A percentile compares a stretch with the other conserved stretches of the same genome.
phyloP scores from a whole-genome alignment of 2,888 invertebrate species.

The Lepidochrysops patricia region DNA sequence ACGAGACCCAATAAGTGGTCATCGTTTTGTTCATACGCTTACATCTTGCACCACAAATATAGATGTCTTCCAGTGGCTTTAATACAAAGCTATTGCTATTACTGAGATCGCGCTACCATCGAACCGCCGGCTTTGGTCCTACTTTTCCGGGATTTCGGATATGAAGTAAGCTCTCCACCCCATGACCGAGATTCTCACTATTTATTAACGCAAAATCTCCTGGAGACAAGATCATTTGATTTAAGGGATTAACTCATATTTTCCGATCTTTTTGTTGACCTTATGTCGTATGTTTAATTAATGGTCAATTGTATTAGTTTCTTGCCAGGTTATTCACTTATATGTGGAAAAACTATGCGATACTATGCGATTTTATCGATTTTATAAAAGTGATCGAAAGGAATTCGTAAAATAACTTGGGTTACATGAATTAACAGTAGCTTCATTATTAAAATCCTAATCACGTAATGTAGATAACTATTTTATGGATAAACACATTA shows the following conservation, averaged over 20 bases:
- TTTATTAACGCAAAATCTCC: slow-evolving; percentile 5
- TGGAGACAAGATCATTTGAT: neutral
- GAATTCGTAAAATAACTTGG: too few species aligned
- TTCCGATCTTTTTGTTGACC: neutral
- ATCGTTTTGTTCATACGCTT: slow-evolving; percentile 30
- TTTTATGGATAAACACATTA: neutral
- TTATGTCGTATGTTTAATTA: neutral
- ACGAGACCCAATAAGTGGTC: too few species aligned
- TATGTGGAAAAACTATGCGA: too few species aligned
- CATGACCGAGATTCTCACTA: slow-evolving; percentile 64
- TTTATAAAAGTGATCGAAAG: too few species aligned
- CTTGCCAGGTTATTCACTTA: too few species aligned
- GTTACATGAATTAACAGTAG: neutral
- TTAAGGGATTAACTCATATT: neutral
- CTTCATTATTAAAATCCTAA: neutral
- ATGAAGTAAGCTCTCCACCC: slow-evolving; percentile 67
- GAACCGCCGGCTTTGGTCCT: slow-evolving; percentile 68
- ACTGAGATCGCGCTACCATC: slow-evolving; percentile 70
- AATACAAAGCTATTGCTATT: slow-evolving; percentile 75
- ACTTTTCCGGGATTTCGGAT: slow-evolving; percentile 73
- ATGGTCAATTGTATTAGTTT: neutral
- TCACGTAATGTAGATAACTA: neutral
- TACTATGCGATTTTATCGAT: too few species aligned
- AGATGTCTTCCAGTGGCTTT: slow-evolving; percentile 63
- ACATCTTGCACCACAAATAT: slow-evolving; percentile 50